Conservation (phyloP, 2,113 vertebrate species). For the Nanorana parkeri region DNA sequence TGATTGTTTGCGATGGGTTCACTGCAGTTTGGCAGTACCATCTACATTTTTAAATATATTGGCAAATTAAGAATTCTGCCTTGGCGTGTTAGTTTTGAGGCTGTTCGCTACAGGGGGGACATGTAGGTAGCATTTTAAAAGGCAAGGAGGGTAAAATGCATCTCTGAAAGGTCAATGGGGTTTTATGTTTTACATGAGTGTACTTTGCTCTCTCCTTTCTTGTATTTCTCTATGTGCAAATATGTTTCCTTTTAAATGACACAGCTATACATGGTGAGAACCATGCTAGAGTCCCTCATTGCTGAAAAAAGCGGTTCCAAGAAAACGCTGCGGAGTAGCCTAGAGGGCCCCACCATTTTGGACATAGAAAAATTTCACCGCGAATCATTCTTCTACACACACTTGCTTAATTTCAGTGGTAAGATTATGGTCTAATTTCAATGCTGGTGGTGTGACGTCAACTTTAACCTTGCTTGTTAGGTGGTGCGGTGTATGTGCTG, state of each 20-base stretch:
- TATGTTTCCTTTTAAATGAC: constrained; percentile 70
- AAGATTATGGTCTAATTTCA: constrained; percentile 74
- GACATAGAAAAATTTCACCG: constrained; percentile 93
- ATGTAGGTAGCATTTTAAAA: not conserved
- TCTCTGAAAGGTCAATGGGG: no score
- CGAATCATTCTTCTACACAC: constrained; percentile 93
- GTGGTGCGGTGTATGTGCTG: constrained; percentile 61
- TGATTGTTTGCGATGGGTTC: no score
- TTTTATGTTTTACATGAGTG: constrained; percentile 8
- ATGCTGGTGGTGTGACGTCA: constrained; percentile 71
- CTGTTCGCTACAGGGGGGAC: not conserved
- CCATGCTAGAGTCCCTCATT: constrained; percentile 92
- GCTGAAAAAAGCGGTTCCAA: constrained; percentile 92
- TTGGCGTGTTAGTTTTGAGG: no score
- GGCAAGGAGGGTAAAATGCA: not conserved
- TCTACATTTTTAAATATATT: no score
- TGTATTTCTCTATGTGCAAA: constrained; percentile 62
- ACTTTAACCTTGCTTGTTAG: constrained; percentile 66
- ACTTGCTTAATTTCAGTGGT: constrained; percentile 93
- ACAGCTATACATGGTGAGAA: constrained; percentile 92
- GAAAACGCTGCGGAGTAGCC: constrained; percentile 91
- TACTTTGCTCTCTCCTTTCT: constrained; percentile 68
- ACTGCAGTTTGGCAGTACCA: no score
- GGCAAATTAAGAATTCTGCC: no score
- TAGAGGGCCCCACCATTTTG: constrained; percentile 91